A percentile compares a stretch with the other conserved stretches of the same genome.
These are phyloP conservation scores for Caenorhabditis parvicauda DNA, from an alignment of 2,888 invertebrate genomes.

Conservation along the genomic window DNA sequence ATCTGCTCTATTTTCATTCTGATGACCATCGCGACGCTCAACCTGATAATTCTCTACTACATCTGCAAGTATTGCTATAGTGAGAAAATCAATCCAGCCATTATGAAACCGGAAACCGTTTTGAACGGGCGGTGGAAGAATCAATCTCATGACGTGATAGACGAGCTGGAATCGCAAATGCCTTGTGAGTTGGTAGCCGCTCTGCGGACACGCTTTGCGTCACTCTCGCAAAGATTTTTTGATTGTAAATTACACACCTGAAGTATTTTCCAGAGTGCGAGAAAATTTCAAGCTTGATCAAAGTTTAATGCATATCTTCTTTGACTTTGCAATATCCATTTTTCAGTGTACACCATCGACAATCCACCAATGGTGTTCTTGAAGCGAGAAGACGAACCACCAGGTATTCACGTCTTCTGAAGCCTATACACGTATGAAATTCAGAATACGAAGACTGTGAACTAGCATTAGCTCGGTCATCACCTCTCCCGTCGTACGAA, in stretches of 20 bases:
- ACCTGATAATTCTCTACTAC: conserved; percentile 14
- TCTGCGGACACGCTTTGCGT: no score
- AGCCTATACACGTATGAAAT: no score
- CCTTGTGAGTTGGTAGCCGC: conserved; percentile 25
- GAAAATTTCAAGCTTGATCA: neutral
- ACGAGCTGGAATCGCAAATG: conserved; percentile 7
- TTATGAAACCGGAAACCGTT: conserved; percentile 18
- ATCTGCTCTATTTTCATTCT: conserved; percentile 22
- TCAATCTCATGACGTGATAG: conserved; percentile 5
- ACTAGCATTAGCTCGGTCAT: conserved; percentile 23
- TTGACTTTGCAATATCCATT: neutral
- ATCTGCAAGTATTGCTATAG: conserved; percentile 17
- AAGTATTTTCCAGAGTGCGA: no score
- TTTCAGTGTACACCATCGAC: conserved; percentile 12
- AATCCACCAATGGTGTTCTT: conserved; percentile 16
- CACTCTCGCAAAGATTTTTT: no score
- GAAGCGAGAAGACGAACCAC: conserved; percentile 16
- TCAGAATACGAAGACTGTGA: conserved; percentile 21
- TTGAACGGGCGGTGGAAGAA: neutral
- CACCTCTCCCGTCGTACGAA: conserved; percentile 32
- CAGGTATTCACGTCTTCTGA: conserved; percentile 4
- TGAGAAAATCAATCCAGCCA: conserved; percentile 4
- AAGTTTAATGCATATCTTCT: neutral
- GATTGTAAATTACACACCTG: no score
- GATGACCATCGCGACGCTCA: conserved; percentile 12